Percentiles rank a stretch among this genome's conserved stretches.
Evolutionary conservation across 2,888 invertebrate species (phyloP).

Genomic region (Brenthis ino): DNA sequence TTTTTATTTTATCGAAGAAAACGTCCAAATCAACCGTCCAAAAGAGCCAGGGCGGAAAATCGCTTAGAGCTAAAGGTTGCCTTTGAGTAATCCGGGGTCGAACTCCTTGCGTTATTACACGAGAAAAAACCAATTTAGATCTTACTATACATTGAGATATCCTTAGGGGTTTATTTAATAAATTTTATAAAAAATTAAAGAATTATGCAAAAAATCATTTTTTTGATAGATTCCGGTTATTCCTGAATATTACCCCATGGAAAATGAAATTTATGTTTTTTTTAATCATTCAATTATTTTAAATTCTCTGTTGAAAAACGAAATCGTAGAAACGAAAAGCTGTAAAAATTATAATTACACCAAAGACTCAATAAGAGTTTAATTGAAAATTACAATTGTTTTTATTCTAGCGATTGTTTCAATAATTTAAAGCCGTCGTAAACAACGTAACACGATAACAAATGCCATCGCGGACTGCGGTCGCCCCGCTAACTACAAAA

Average conservation of each 20-base stretch:
- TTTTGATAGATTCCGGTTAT: neutral
- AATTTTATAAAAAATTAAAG: neutral
- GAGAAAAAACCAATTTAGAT: slow-evolving; percentile 60
- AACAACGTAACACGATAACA: slow-evolving; percentile 31
- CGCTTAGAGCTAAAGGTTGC: slow-evolving; percentile 61
- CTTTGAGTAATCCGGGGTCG: slow-evolving; percentile 56
- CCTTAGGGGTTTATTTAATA: neutral
- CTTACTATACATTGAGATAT: slow-evolving; percentile 47
- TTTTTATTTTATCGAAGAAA: slow-evolving; percentile 30
- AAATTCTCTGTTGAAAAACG: no score
- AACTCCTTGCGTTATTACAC: slow-evolving; percentile 48
- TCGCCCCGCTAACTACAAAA: slow-evolving; percentile 33
- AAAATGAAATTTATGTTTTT: no score
- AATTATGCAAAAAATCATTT: neutral
- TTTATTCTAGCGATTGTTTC: slow-evolving; percentile 20
- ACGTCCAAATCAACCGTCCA: slow-evolving; percentile 25
- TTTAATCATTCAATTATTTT: no score
- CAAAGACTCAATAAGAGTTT: slow-evolving; percentile 13
- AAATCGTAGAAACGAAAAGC: neutral
- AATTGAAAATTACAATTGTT: slow-evolving; percentile 33
- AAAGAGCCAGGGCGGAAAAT: slow-evolving; percentile 49
- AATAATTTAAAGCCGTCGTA: slow-evolving; percentile 34
- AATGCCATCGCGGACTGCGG: slow-evolving; percentile 35
- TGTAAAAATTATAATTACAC: neutral
- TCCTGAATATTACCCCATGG: no score